Percentiles rank a stretch among this genome's conserved stretches.
Evolutionary conservation across 2,888 invertebrate genomes (phyloP).

Genomic region (Hoplodrina ambigua): DNA sequence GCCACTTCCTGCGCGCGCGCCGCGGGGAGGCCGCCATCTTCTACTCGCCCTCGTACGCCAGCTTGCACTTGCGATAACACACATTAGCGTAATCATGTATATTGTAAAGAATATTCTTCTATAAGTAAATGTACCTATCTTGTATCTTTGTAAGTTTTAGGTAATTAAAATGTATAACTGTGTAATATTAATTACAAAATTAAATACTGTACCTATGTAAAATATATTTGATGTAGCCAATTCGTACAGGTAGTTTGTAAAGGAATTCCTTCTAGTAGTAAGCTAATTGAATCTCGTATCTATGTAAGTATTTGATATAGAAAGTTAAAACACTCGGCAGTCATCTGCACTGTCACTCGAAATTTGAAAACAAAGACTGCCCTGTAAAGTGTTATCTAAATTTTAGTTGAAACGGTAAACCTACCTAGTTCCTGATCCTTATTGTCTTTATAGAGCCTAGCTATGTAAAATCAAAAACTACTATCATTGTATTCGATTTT

Average conservation of each 20-base stretch:
- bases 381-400: neutral
- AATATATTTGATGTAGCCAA: neutral
- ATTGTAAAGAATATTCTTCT: neutral
- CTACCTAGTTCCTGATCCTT: no score
- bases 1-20: neutral
- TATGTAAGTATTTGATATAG: neutral
- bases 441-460: neutral
- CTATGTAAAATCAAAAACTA: neutral
- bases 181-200: no score
- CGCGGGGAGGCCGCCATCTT: no score
- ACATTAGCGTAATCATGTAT: neutral
- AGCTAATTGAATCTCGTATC: neutral
- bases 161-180: no score
- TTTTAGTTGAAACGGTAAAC: neutral
- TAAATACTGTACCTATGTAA: neutral
- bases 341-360: no score
- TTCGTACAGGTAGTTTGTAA: neutral
- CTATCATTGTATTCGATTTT: neutral
- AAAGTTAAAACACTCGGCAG: no score
- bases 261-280: conserved; percentile 9
- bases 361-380: neutral
- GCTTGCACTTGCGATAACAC: no score
- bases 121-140: no score
- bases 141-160: no score
- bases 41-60: neutral